Evolutionary conservation across 2,888 invertebrate genomes (phyloP), one percentile per base, ranked within the genome.

Genomic region (Acleris literana): DNA sequence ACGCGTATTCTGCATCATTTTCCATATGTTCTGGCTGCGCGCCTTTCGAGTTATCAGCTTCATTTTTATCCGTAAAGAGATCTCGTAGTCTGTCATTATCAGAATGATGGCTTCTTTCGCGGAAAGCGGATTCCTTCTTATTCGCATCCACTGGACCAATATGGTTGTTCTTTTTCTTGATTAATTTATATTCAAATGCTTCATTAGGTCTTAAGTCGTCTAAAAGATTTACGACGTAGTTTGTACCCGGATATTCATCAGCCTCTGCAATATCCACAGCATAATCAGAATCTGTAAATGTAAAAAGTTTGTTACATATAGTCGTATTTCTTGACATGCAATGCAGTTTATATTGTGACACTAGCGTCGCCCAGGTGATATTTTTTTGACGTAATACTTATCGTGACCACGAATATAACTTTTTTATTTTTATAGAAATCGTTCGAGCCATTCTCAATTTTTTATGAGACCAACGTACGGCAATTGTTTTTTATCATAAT

Each of bases 181-280:
- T 92, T 20, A 90, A 75, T 76, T 84, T 93, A 73, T 94, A 94
- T 71, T 94, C 91, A 70, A 94, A 94, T 2, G 93, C 80, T 58
- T 94, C 93, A 22, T 93, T 87, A 63, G 93, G 85, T 69, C 87
- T 85, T 69, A 92, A 91, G 48, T 85, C 84, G 52, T 86, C 87
- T 55, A 89, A 71, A 48, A 90, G 78, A 69, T 88, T 89, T 1
- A 90, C 83, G 18, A 90, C 75, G 61, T 92, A 92, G 71, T 90
- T 88, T 5, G 86, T 80, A 53, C 78, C 74, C 1, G 84, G 82
- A 71, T 87, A 86, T 1, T 87, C 86, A 29, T 86, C 85, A n/a
- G 83, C 61, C 55, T 87, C 88, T 71, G 87, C 90, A 6, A 87
- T 75, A 48, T 90, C 90, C 39, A 85, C 77, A 6, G 78, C 78